Evolutionary conservation across 2,797 vertebrate species (phyloP).

Genomic region (Notolepis coatsorum): DNA sequence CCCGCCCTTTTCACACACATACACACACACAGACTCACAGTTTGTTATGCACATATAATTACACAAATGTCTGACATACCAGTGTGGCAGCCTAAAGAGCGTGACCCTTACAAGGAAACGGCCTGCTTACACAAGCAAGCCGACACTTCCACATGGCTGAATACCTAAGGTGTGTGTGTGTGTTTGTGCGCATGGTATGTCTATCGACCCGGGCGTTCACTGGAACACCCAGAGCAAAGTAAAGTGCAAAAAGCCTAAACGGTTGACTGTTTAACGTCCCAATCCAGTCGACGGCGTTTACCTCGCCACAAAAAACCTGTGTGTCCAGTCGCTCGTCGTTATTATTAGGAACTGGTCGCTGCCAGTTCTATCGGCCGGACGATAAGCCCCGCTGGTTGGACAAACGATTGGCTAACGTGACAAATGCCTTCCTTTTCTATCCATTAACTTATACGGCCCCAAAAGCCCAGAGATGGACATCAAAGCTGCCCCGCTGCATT

Average conservation of each 20-base stretch:
- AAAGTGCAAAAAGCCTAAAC: slow-evolving; percentile 19
- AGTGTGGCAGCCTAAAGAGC: slow-evolving; percentile 21
- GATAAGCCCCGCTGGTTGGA: slow-evolving; percentile 69
- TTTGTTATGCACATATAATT: neutral
- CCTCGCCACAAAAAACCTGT: slow-evolving; percentile 66
- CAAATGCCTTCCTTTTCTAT: slow-evolving; percentile 71
- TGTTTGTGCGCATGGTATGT: too few relatives aligned
- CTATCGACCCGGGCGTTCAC: too few relatives aligned
- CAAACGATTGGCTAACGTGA: slow-evolving; percentile 51
- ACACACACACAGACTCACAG: neutral
- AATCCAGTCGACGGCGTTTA: slow-evolving; percentile 50
- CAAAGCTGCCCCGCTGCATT: slow-evolving; percentile 61
- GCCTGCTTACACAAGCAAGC: slow-evolving; percentile 14
- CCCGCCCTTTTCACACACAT: neutral
- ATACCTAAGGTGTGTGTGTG: neutral
- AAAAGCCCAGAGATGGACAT: slow-evolving; percentile 71
- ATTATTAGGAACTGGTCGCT: slow-evolving; percentile 56
- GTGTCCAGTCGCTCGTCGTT: slow-evolving; percentile 41
- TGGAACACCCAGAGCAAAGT: neutral
- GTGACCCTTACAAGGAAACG: slow-evolving; percentile 24
- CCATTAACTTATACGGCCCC: slow-evolving; percentile 72
- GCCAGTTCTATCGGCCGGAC: slow-evolving; percentile 45
- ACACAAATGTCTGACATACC: slow-evolving; percentile 16
- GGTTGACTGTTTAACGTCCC: slow-evolving; percentile 62
- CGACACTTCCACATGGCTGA: slow-evolving; percentile 1